Evolutionary conservation across 2,113 vertebrate species (phyloP), one percentile per base, ranked within the genome.

Genomic region (Chaetorhynchus papuensis): DNA sequence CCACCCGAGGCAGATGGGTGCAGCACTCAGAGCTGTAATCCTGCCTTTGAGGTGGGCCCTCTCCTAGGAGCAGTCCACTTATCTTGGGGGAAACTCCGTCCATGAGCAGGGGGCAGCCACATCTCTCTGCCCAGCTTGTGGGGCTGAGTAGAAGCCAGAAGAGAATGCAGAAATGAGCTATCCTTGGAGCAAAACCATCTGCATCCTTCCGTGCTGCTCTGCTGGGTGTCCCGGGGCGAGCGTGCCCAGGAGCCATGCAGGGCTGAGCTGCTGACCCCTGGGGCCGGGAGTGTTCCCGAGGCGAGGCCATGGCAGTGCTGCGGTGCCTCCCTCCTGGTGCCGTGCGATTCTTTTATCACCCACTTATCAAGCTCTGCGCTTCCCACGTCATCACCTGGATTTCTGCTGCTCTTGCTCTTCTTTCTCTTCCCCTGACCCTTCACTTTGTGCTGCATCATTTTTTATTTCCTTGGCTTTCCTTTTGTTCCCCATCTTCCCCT

Each of bases 351-450:
- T 57, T 77, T 81, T 41, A 61, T 77, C 26, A 2, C 39, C n/a
- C 4, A 39, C 78, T 69, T 69, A 87, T 78, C 84, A 39, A 1
- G 14, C 27, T 0, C 7, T n/a, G 1, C 0, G 0, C 37, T 70
- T 80, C 66, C 44, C 49, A 26, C 6, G 2, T 41, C 31, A 15
- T 33, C 61, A 42, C 19, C 72, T 1, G 1, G 30, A 79, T 74
- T 93, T 84, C 74, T 69, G 68, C 80, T 83, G 75, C 54, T 81
- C 89, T 72, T 41, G 33, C 61, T 57, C 66, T 85, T 66, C 50
- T 81, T 68, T 80, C 53, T 80, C 63, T 85, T 80, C 44, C 28
- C 44, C n/a, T 75, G 72, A 78, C 65, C 78, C 19, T 65, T 71
- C 2, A 0, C 18, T 83, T 92, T 76, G 57, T 61, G 26, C 71